Base-by-base conservation (phyloP, 2,888 invertebrate genomes). In the Shargacucullia verbasci region DNA sequence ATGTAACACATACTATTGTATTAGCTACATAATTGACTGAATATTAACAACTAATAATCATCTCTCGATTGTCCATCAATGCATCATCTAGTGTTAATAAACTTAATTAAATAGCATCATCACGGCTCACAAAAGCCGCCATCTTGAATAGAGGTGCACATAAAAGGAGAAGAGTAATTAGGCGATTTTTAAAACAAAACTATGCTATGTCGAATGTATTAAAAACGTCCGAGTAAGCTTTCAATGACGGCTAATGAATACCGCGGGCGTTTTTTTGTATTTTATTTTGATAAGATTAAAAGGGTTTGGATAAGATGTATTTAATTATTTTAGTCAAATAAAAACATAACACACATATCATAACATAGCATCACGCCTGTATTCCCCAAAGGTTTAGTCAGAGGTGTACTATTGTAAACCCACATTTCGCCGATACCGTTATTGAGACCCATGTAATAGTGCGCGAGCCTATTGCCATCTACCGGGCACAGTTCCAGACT, bases 211-310 rank as follows among this genome's bases (percentile, higher is more conserved):
- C 80, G 74, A 78, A 77, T 72, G 78, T 79, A 81, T 82, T 82
- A 82, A 84, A 83, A 80, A 67, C 76, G 71, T 41, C 76, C 73
- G 81, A 82, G 79, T 85, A 85, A 86, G 91, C 91, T 88, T 91
- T 92, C 92, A 92, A 90, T 92, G 86, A 83, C 79, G 83, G 74
- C 89, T 92, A 91, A 92, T 92, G 92, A 92, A 92, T 85, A 84
- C 81, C 70, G 54, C 63, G 69, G 78, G 73, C 86, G 81, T 85
- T 80, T 81, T 76, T 35, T 47, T 71, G 56, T 82, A 80, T 83
- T 72, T 74, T 71, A 64, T 60, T 61, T 60, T 44, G 62, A 4
- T 45, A 41, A 54, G 70, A 74, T 61, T 48, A 0, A 1, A 0
- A n/a, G 9, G 4, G 5, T 40, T 41, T 79, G 78, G 85, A 85